A percentile compares a stretch with the other conserved stretches of the same genome.
phyloP scores from a whole-genome alignment of 1,140 invertebrate species.

The Mactra quadrangularis region DNA sequence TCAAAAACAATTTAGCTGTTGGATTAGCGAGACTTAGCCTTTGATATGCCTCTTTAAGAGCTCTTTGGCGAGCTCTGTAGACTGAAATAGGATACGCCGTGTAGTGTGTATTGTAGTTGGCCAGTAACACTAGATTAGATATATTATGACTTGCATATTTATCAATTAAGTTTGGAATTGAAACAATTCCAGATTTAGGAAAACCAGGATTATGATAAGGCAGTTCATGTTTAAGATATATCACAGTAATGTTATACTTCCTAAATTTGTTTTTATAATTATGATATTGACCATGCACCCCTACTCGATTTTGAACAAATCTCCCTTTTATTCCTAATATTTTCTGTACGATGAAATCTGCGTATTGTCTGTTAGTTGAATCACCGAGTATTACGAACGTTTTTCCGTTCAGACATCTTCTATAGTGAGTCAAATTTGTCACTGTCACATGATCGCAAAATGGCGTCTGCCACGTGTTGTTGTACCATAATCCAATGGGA shows the following conservation, averaged over 20 bases:
- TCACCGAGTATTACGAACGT: background rate
- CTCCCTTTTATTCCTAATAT: background rate
- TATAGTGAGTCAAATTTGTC: background rate
- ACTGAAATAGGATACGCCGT: background rate
- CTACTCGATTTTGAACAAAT: background rate
- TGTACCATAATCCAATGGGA: conserved; percentile 11
- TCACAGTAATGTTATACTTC: conserved; percentile 2
- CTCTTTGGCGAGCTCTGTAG: background rate
- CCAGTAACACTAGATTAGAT: background rate
- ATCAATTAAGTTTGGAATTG: background rate
- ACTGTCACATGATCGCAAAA: background rate
- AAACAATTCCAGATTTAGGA: background rate
- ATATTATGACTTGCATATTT: background rate
- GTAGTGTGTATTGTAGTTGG: conserved; percentile 2
- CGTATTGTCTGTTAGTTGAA: conserved; percentile 21
- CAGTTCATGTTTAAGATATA: conserved; percentile 19
- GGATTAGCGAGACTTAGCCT: background rate
- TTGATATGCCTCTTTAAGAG: background rate
- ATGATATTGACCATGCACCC: background rate
- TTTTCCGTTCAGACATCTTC: conserved; percentile 13
- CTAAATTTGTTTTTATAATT: background rate
- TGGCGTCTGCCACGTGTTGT: background rate
- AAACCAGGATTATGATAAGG: background rate
- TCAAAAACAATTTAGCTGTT: background rate
- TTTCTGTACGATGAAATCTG: background rate